Conservation (phyloP, 2,888 invertebrate species). For the Dascillus cervinus region DNA sequence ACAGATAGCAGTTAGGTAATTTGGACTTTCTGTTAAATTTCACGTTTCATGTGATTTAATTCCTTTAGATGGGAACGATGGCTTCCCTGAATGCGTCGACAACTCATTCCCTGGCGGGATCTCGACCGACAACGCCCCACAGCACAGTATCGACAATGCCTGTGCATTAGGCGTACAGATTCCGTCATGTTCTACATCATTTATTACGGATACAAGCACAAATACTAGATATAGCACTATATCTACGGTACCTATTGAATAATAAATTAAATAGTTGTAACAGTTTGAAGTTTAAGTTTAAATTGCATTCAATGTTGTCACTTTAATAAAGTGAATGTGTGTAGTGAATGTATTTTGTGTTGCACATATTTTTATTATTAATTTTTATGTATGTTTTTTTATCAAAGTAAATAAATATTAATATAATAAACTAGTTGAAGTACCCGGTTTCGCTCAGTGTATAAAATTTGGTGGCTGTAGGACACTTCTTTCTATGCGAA, state of each 20-base stretch:
- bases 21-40: constrained; percentile 1
- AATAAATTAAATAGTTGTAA: too few species aligned
- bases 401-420: too few species aligned
- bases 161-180: constrained; percentile 46
- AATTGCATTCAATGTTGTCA: too few species aligned
- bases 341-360: too few species aligned
- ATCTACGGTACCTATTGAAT: constrained; percentile 21
- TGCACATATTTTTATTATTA: too few species aligned
- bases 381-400: too few species aligned
- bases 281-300: too few species aligned
- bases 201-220: constrained; percentile 24
- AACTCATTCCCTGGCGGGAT: constrained; percentile 80
- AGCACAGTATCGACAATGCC: constrained; percentile 87
- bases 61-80: constrained; percentile 79
- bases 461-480: too few species aligned
- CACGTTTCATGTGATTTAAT: constrained; percentile 1
- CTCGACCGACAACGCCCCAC: constrained; percentile 84
- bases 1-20: constrained; percentile 26
- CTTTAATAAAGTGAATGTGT: too few species aligned
- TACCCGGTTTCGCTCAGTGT: too few species aligned
- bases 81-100: constrained; percentile 74
- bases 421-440: too few species aligned
- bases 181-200: constrained; percentile 29
- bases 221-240: constrained; percentile 21
- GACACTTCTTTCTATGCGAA: too few species aligned